These are phyloP conservation scores for Drosophila melanosoma DNA, from an alignment of 2,888 invertebrate species.

Conservation along the genomic window DNA sequence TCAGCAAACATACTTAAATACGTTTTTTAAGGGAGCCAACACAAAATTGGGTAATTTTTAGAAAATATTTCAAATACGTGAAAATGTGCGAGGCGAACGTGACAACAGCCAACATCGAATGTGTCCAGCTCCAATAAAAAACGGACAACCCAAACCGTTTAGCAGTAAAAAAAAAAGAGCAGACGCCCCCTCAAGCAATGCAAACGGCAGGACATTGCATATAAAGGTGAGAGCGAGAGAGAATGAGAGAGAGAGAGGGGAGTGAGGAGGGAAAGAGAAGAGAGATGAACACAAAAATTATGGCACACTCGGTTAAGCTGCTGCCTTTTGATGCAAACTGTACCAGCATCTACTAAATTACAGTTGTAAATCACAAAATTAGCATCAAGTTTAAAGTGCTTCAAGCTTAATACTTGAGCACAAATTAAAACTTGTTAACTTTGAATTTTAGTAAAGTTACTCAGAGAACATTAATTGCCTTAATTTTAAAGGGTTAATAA, in stretches of 20 bases:
- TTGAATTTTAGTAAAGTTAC: background rate
- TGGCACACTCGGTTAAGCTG: background rate
- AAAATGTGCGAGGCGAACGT: conserved; percentile 73
- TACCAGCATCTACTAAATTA: background rate
- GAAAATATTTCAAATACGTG: conserved; percentile 79
- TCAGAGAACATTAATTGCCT: background rate
- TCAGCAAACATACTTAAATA: conserved; percentile 6
- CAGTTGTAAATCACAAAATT: background rate
- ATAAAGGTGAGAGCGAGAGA: conserved; percentile 2
- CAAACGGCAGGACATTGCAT: conserved; percentile 20
- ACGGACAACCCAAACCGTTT: conserved; percentile 54
- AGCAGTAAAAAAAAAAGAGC: conserved; percentile 65
- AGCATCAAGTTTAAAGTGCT: background rate
- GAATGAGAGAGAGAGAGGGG: background rate
- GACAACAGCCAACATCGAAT: conserved; percentile 61
- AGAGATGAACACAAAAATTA: conserved; percentile 1
- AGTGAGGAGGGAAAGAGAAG: background rate
- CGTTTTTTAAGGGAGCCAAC: conserved; percentile 37
- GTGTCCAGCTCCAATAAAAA: conserved; percentile 44
- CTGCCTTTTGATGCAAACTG: background rate
- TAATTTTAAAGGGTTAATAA: background rate
- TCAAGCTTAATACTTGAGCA: background rate
- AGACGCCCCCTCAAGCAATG: conserved; percentile 23
- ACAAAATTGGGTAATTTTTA: conserved; percentile 78
- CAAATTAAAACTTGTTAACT: background rate